phyloP scores from a whole-genome alignment of 2,888 invertebrate genomes.

The Apodemia hepburni region DNA sequence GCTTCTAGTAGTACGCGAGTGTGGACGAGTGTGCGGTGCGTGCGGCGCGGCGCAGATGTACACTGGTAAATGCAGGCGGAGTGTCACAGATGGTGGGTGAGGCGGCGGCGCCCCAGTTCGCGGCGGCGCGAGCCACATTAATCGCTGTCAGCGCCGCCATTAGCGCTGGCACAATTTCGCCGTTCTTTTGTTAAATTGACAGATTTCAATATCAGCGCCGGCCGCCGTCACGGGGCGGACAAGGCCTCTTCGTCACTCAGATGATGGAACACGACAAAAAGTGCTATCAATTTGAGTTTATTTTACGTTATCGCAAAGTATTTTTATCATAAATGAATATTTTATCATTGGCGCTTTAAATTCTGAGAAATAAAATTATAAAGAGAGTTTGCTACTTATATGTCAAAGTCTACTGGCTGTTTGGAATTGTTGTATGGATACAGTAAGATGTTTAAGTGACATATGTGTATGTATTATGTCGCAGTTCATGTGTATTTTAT shows the following conservation, averaged over 20 bases:
- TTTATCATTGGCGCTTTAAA: background rate
- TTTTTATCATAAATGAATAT: background rate
- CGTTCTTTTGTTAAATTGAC: slow-evolving; percentile 21
- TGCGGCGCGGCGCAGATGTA: no score
- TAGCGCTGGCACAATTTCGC: slow-evolving; percentile 20
- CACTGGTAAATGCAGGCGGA: background rate
- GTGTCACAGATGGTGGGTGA: background rate
- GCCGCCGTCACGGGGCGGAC: slow-evolving; percentile 4
- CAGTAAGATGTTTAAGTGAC: no score
- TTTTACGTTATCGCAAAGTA: background rate
- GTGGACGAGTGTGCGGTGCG: background rate
- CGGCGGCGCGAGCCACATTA: slow-evolving; percentile 13
- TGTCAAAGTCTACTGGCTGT: no score
- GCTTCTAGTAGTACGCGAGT: background rate
- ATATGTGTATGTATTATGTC: no score
- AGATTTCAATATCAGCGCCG: slow-evolving; percentile 15
- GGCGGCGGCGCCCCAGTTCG: background rate
- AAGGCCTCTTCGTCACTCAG: background rate
- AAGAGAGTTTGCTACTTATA: no score
- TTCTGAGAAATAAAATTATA: no score
- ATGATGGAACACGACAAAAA: slow-evolving; percentile 8
- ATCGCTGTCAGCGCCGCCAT: slow-evolving; percentile 20
- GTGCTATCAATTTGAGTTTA: slow-evolving; percentile 10
- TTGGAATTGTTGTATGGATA: no score
- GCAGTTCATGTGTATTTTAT: no score